phyloP scores from a whole-genome alignment of 1,140 invertebrate species.

The Euura lappo region DNA sequence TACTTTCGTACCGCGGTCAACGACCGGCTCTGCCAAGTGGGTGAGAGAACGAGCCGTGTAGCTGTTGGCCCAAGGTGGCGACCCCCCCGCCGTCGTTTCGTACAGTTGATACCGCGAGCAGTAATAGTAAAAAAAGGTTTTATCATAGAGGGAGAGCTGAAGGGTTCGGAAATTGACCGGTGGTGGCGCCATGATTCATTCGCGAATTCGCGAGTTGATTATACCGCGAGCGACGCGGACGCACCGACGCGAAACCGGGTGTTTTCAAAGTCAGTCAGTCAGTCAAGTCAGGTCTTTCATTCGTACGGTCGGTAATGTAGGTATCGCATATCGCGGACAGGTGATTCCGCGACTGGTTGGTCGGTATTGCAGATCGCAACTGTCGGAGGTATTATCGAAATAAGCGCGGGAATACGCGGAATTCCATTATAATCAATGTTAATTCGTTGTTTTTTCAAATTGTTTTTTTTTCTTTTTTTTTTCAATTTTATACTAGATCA shows the following conservation, averaged over 20 bases:
- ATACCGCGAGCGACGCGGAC: background rate
- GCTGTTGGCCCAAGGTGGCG: background rate
- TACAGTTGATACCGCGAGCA: no score
- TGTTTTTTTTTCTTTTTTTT: no score
- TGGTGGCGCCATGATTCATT: background rate
- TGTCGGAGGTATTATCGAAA: no score
- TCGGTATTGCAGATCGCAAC: no score
- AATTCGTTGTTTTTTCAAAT: no score
- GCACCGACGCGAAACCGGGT: background rate
- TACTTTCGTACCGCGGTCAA: constrained; percentile 6
- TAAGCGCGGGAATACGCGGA: no score
- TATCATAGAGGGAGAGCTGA: no score
- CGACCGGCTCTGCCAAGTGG: background rate
- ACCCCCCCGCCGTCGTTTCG: background rate
- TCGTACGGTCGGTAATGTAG: background rate
- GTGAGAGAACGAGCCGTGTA: background rate
- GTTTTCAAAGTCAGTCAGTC: background rate
- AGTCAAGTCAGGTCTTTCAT: background rate
- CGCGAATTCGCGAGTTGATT: background rate
- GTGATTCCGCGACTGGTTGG: no score
- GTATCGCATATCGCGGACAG: background rate
- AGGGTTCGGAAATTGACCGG: background rate
- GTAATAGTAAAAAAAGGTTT: no score
- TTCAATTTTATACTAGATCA: no score
- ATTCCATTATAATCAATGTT: no score